Percentiles rank a stretch among this genome's conserved stretches.
These are phyloP conservation scores for Paracentrotus lividus DNA, from an alignment of 53 echinoderm and acorn worm genomes.

Conservation along the genomic window DNA sequence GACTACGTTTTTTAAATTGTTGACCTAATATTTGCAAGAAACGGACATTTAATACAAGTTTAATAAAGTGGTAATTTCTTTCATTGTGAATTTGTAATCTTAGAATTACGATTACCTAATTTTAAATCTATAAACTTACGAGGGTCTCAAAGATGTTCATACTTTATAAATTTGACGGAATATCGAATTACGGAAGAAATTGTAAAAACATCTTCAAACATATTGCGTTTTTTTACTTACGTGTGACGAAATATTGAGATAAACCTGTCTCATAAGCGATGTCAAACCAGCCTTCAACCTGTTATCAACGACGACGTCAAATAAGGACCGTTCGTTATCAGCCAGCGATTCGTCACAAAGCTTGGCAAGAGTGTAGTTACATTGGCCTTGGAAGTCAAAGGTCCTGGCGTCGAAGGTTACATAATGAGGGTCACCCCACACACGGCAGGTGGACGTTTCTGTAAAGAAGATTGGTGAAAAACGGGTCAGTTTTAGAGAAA, in stretches of 20 bases:
- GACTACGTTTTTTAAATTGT: too few relatives aligned
- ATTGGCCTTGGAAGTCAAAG: constrained; percentile 78
- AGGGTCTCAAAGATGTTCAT: too few relatives aligned
- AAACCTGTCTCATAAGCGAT: constrained; percentile 31
- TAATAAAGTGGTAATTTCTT: too few relatives aligned
- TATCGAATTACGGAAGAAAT: too few relatives aligned
- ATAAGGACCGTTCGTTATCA: constrained; percentile 8
- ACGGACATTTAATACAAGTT: too few relatives aligned
- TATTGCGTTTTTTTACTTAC: background rate
- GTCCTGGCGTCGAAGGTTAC: constrained; percentile 80
- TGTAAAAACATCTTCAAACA: background rate
- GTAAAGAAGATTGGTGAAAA: background rate
- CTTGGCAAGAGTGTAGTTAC: constrained; percentile 74
- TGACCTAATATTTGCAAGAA: too few relatives aligned
- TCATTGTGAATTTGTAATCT: too few relatives aligned
- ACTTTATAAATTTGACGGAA: too few relatives aligned
- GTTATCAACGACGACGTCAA: constrained; percentile 49
- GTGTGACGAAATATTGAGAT: constrained; percentile 50
- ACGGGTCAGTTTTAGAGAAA: background rate
- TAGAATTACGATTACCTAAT: too few relatives aligned
- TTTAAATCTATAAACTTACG: too few relatives aligned
- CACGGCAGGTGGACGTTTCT: constrained; percentile 79
- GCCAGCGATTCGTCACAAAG: constrained; percentile 62
- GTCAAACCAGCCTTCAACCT: background rate
- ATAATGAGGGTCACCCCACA: constrained; percentile 96